Evolutionary conservation across 2,888 invertebrate genomes (phyloP).

Genomic region (Sclerodermus sp.): DNA sequence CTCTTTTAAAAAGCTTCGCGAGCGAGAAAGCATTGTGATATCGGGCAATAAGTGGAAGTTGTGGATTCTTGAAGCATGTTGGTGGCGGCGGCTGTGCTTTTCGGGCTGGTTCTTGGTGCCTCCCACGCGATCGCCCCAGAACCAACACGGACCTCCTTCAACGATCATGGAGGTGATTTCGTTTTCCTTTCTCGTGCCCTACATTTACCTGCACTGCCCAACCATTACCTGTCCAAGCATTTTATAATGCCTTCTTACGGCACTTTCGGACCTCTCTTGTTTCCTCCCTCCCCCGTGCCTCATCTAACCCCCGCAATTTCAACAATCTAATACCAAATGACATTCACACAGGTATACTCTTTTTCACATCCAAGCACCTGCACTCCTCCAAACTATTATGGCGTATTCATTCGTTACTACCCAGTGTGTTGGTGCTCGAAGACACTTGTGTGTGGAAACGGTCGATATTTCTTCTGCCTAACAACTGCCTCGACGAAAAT

Average conservation of each 20-base stretch:
- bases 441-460: too few species aligned
- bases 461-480: too few species aligned
- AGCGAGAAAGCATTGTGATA: constrained; percentile 20
- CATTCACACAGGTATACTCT: constrained; percentile 19
- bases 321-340: too few species aligned
- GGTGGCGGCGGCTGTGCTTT: constrained; percentile 42
- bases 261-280: too few species aligned
- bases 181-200: constrained; percentile 32
- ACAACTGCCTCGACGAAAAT: too few species aligned
- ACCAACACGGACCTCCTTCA: constrained; percentile 49
- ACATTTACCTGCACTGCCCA: constrained; percentile 20
- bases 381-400: constrained; percentile 32
- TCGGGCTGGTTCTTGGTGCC: constrained; percentile 45
- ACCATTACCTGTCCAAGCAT: constrained; percentile 1
- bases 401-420: constrained; percentile 27
- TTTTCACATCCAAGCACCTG: constrained; percentile 29
- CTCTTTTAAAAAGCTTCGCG: constrained; percentile 26
- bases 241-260: not conserved
- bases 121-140: constrained; percentile 45
- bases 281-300: too few species aligned
- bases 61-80: constrained; percentile 31
- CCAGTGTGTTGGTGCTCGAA: too few species aligned
- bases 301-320: too few species aligned
- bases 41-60: constrained; percentile 2
- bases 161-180: constrained; percentile 55